These are phyloP conservation scores for Neogobius melanostomus DNA, from an alignment of 2,113 vertebrate species.

Conservation along the genomic window DNA sequence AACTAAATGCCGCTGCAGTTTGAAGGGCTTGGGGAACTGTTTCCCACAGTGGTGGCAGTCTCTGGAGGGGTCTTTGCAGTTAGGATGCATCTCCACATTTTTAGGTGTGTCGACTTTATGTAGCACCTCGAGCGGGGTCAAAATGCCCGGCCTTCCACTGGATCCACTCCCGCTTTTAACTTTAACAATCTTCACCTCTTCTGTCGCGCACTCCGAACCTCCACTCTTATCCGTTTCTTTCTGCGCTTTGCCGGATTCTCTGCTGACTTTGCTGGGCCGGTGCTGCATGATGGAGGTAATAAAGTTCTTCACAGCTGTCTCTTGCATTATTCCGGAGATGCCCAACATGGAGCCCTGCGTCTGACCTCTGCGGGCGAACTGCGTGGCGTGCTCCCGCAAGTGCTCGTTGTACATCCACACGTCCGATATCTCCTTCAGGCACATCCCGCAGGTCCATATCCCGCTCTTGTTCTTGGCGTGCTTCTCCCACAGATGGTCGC, in stretches of 20 bases:
- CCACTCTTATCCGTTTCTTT: constrained; percentile 65
- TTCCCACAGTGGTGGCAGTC: constrained; percentile 99
- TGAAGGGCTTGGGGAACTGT: constrained; percentile 97
- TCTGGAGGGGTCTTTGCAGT: constrained; percentile 94
- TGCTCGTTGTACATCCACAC: constrained; percentile 99
- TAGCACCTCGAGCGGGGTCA: constrained; percentile 70
- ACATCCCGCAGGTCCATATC: constrained; percentile 97
- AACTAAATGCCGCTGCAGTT: constrained; percentile 94
- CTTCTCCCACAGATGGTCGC: constrained; percentile 92
- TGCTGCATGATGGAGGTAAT: constrained; percentile 86
- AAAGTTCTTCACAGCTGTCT: constrained; percentile 81
- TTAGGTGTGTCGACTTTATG: constrained; percentile 77
- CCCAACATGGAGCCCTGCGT: constrained; percentile 82
- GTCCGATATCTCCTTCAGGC: constrained; percentile 91
- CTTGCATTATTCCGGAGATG: constrained; percentile 80
- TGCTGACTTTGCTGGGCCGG: constrained; percentile 74
- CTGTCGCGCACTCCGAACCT: constrained; percentile 62
- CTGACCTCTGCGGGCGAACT: constrained; percentile 91
- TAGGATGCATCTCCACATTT: constrained; percentile 83
- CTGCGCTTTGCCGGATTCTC: constrained; percentile 56
- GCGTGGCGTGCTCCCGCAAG: constrained; percentile 90
- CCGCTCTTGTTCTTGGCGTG: constrained; percentile 89
- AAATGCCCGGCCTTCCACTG: constrained; percentile 59
- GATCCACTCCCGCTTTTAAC: constrained; percentile 60
- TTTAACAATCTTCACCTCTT: constrained; percentile 67